Evolutionary conservation across 1,140 invertebrate species (phyloP).

Genomic region (Drosophila novamexicana): DNA sequence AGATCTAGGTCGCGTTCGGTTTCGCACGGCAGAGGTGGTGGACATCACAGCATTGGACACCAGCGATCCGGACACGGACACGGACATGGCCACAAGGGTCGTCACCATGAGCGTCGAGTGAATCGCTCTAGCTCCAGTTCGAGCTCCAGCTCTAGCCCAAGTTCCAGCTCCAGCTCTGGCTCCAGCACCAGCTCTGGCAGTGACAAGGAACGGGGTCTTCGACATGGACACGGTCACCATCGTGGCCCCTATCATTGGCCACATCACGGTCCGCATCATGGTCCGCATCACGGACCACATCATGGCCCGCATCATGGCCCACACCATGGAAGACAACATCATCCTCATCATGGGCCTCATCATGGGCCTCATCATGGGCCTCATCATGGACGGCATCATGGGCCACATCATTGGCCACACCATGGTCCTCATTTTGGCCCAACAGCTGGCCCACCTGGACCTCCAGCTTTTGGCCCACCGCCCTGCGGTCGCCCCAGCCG

Average conservation of each 20-base stretch:
- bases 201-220: constrained; percentile 18
- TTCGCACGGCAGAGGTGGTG: constrained; percentile 16
- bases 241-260: constrained; percentile 13
- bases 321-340: not conserved
- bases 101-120: constrained; percentile 52
- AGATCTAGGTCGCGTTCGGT: constrained; percentile 39
- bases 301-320: not conserved
- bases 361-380: not conserved
- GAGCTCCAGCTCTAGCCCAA: constrained; percentile 40
- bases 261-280: constrained; percentile 3
- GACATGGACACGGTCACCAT: constrained; percentile 15
- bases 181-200: constrained; percentile 36
- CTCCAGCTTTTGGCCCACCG: constrained; percentile 7
- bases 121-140: constrained; percentile 37
- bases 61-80: constrained; percentile 45
- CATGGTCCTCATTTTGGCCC: not conserved
- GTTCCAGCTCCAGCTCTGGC: constrained; percentile 28
- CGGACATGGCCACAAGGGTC: constrained; percentile 58
- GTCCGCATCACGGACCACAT: not conserved
- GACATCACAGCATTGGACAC: constrained; percentile 38
- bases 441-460: not conserved
- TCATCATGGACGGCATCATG: not conserved
- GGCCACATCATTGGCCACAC: not conserved
- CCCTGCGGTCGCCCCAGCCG: constrained; percentile 15
- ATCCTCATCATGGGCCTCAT: constrained; percentile 4